Evolutionary conservation across 1,140 invertebrate genomes (phyloP).

Genomic region (Trachymyrmex septentrionalis): DNA sequence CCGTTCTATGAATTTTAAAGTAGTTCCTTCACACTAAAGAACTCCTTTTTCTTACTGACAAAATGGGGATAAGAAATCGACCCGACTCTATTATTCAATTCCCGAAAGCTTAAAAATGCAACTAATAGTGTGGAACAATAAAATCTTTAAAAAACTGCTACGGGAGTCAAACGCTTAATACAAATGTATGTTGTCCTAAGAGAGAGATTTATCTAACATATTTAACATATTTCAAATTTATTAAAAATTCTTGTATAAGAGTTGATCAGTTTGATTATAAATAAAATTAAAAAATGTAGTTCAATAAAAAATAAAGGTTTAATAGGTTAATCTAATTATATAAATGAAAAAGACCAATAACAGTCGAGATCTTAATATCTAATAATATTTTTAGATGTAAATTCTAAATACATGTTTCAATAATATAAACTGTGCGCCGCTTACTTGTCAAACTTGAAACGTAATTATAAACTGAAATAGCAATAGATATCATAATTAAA

Average conservation of each 20-base stretch:
- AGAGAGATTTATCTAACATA: background rate
- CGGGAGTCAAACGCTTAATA: background rate
- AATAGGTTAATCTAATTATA: too few species aligned
- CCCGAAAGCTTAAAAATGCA: background rate
- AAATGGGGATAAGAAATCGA: conserved; percentile 46
- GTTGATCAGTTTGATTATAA: background rate
- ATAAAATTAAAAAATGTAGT: background rate
- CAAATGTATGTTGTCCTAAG: background rate
- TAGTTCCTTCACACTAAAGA: conserved; percentile 54
- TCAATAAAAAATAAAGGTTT: background rate
- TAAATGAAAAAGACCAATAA: too few species aligned
- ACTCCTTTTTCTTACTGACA: conserved; percentile 44
- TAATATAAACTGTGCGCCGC: too few species aligned
- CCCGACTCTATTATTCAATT: conserved; percentile 52
- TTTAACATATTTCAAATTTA: background rate
- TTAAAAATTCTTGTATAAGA: background rate
- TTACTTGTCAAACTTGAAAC: too few species aligned
- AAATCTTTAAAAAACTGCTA: background rate
- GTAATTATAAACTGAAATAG: too few species aligned
- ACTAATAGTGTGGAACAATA: conserved; percentile 23
- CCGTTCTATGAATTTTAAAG: conserved; percentile 61
- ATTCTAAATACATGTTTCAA: too few species aligned
- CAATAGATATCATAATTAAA: too few species aligned
- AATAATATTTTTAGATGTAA: too few species aligned
- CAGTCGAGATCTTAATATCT: too few species aligned